phyloP scores from a whole-genome alignment of 2,888 invertebrate genomes.

The Rhabditophanes sp. region DNA sequence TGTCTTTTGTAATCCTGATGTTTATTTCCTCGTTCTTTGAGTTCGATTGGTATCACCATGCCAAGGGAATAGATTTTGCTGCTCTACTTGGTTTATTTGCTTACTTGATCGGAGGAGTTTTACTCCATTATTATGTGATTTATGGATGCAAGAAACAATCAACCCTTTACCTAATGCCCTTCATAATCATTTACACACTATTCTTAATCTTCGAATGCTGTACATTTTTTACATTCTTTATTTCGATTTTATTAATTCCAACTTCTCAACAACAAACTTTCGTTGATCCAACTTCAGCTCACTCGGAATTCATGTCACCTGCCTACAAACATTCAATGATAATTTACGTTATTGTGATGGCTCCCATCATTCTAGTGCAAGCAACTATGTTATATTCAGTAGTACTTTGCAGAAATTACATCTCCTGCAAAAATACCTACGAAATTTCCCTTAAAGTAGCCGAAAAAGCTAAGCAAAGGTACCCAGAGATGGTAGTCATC shows the following conservation, averaged over 20 bases:
- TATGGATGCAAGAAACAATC: slow-evolving; percentile 14
- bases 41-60: slow-evolving; percentile 37
- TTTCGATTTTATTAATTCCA: not conserved
- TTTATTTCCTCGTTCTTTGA: slow-evolving; percentile 36
- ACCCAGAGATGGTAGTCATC: slow-evolving; percentile 5
- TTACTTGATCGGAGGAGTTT: slow-evolving; percentile 22
- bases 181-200: slow-evolving; percentile 29
- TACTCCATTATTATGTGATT: slow-evolving; percentile 24
- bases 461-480: slow-evolving; percentile 8
- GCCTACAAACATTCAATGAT: not conserved
- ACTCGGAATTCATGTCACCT: slow-evolving; percentile 4
- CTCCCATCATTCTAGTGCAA: slow-evolving; percentile 6
- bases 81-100: slow-evolving; percentile 26
- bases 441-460: slow-evolving; percentile 18
- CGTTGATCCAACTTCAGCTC: slow-evolving; percentile 6
- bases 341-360: not conserved
- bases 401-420: slow-evolving; percentile 16
- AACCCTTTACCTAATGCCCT: slow-evolving; percentile 26
- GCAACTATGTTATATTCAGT: slow-evolving; percentile 13
- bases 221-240: slow-evolving; percentile 14
- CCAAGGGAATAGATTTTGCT: slow-evolving; percentile 25
- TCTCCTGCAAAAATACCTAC: slow-evolving; percentile 19
- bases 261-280: slow-evolving; percentile 9
- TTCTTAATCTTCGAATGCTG: slow-evolving; percentile 22
- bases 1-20: slow-evolving; percentile 24